Evolutionary conservation across 2,797 vertebrate genomes (phyloP).

Genomic region (Enteromius mattozi): DNA sequence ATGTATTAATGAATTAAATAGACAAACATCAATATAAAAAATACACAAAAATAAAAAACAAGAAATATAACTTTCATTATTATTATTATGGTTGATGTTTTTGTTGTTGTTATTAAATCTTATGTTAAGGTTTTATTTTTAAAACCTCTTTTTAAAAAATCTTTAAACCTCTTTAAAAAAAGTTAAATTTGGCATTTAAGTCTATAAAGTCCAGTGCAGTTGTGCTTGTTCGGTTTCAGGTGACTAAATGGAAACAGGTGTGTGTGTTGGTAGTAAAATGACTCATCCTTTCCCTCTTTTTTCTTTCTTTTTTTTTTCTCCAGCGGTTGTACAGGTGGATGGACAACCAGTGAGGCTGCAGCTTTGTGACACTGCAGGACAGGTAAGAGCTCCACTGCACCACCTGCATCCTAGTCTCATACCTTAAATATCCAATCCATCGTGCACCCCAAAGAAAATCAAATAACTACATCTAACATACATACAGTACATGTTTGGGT

Average conservation of each 20-base stretch:
- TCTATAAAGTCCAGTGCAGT: background rate
- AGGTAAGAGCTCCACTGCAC: slow-evolving; percentile 75
- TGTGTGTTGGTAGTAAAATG: slow-evolving; percentile 58
- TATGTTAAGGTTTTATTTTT: background rate
- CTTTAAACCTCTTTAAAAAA: background rate
- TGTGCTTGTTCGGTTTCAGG: slow-evolving; percentile 46
- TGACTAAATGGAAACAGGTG: slow-evolving; percentile 54
- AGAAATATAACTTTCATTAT: too few relatives aligned
- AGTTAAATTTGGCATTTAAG: background rate
- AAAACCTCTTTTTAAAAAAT: background rate
- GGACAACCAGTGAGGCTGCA: slow-evolving; percentile 84
- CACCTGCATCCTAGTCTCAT: background rate
- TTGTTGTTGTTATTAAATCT: background rate
- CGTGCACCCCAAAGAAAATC: background rate
- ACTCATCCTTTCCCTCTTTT: slow-evolving; percentile 57
- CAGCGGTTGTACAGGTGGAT: slow-evolving; percentile 86
- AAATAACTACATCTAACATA: background rate
- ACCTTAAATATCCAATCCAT: background rate
- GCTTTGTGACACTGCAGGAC: slow-evolving; percentile 87
- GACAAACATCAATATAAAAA: background rate
- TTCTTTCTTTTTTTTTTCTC: slow-evolving; percentile 15
- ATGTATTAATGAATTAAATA: background rate
- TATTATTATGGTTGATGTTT: too few relatives aligned
- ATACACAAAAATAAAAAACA: too few relatives aligned
- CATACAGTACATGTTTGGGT: background rate